Evolutionary conservation across 2,797 vertebrate genomes (phyloP).

Genomic region (Melanotaenia maccullochi): DNA sequence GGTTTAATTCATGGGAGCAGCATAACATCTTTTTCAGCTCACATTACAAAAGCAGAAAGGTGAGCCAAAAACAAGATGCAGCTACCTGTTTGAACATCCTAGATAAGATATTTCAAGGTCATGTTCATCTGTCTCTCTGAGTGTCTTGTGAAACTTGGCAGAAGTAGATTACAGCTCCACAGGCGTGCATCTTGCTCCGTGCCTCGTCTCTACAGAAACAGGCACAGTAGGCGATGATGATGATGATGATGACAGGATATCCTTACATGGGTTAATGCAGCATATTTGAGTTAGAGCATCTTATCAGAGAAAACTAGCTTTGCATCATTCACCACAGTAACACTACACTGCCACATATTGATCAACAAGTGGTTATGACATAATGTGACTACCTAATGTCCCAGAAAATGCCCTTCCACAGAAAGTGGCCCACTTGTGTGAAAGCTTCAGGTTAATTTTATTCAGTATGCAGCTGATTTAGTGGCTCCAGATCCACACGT

Average conservation of each 20-base stretch:
- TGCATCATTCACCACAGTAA: slow-evolving; percentile 20
- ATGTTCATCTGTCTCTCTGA: slow-evolving; percentile 16
- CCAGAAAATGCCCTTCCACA: slow-evolving; percentile 23
- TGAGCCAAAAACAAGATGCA: slow-evolving; percentile 28
- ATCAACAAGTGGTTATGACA: slow-evolving; percentile 9
- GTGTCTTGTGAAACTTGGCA: slow-evolving; percentile 32
- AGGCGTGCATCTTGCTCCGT: background rate
- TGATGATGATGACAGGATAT: slow-evolving; percentile 16
- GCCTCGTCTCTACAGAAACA: slow-evolving; percentile 11
- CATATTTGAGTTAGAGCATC: background rate
- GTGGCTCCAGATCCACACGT: slow-evolving; percentile 9
- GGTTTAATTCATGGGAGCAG: background rate
- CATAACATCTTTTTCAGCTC: background rate
- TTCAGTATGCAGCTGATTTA: background rate
- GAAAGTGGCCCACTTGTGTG: slow-evolving; percentile 42
- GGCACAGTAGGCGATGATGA: background rate
- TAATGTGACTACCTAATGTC: slow-evolving; percentile 29
- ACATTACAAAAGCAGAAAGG: slow-evolving; percentile 25
- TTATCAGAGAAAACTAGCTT: slow-evolving; percentile 27
- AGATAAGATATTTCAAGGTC: slow-evolving; percentile 40
- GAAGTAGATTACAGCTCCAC: slow-evolving; percentile 24
- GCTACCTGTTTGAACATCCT: slow-evolving; percentile 9
- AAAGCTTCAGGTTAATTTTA: slow-evolving; percentile 10
- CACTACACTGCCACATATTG: background rate
- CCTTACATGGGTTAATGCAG: slow-evolving; percentile 11